Base-by-base conservation (phyloP, 2,797 vertebrate genomes). In the Alexandromys oeconomus region DNA sequence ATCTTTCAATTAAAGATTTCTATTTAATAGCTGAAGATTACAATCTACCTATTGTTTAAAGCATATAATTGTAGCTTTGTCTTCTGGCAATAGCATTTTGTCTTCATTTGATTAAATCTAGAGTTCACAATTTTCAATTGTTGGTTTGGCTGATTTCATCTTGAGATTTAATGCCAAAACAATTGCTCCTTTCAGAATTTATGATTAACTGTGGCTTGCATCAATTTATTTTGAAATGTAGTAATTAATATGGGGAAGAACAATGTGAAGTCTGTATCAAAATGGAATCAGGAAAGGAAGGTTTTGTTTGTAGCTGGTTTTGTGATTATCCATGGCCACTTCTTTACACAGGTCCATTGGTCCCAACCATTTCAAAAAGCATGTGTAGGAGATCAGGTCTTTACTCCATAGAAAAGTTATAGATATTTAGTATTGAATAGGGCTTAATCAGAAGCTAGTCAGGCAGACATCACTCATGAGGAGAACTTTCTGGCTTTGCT, bases 1-100 rank as follows among this genome's bases (percentile, higher is more conserved):
- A 81, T 90, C 48, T 87, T 96, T 95, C 80, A 95, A 94, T 96
- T 94, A 98, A 96, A 13, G 65, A 86, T 87, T 97, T 92, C 5
- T 71, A 31, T 46, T 96, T 95, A 81, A 76, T 89, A 87, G 29
- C 31, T 87, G 48, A 74, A 63, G 82, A 67, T 87, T 90, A 91
- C 65, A 93, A 92, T 79, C 54, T 17, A 67, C 6, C 27, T 67
- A 91, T 96, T 96, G 81, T 95, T 95, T 88, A 93, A 79, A 84
- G 5, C 11, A 84, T 31, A n/a, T 65, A 94, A 96, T 80, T 94
- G 21, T 73, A 89, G 54, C 51, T 96, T 95, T 95, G 88, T 93
- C 81, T 96, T 93, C 78, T 73, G 63, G 54, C 21, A 96, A 90
- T 34, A 81, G 29, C 76, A 87, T 93, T 93, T 88, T 96, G 57